These are phyloP conservation scores for Sarcoramphus papa DNA, from an alignment of 2,797 vertebrate species.

Conservation along the genomic window DNA sequence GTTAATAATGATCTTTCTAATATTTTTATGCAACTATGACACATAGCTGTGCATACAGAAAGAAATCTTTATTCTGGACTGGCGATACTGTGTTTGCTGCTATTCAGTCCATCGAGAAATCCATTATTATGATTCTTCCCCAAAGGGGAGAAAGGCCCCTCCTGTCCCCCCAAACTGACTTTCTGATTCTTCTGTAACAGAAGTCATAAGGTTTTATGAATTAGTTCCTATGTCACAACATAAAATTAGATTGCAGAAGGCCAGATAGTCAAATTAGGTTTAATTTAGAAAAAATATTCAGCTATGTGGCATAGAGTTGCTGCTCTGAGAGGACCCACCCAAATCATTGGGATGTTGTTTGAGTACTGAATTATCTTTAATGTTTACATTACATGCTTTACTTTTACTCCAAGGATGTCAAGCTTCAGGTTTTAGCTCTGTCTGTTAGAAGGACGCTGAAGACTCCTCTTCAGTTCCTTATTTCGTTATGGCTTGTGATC, in stretches of 20 bases:
- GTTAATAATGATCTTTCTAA: neutral
- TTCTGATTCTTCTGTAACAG: neutral
- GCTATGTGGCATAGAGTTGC: neutral
- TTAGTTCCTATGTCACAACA: neutral
- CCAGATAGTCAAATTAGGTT: neutral
- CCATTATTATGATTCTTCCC: neutral
- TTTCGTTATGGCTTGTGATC: neutral
- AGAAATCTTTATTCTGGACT: neutral
- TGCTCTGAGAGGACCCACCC: neutral
- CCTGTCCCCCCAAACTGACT: fast-evolving
- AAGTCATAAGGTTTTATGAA: neutral
- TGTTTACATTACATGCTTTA: neutral
- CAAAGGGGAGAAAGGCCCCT: neutral
- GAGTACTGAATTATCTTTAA: neutral
- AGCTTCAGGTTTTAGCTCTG: neutral
- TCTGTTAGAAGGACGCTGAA: neutral
- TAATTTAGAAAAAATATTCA: neutral
- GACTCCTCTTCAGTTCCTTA: neutral
- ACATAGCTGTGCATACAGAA: neutral
- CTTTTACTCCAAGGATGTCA: neutral
- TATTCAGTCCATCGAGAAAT: neutral
- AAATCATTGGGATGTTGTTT: neutral
- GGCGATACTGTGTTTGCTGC: neutral
- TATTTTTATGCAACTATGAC: neutral
- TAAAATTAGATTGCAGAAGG: neutral